Conservation (phyloP, 2,888 invertebrate species). For the Leptopilina syphax region DNA sequence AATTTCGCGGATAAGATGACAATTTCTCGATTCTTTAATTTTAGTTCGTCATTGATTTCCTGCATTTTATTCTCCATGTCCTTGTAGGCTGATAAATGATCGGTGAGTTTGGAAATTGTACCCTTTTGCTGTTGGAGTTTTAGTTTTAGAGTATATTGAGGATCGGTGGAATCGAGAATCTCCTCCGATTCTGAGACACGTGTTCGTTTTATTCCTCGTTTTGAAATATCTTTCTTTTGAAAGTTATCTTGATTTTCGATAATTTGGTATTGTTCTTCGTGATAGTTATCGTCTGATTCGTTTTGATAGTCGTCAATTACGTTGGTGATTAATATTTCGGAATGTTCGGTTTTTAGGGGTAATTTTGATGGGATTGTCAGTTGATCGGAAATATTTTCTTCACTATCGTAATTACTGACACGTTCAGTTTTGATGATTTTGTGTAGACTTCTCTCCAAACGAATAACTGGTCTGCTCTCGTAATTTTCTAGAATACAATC, state of each 20-base stretch:
- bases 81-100: constrained; percentile 65
- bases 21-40: constrained; percentile 58
- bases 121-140: constrained; percentile 66
- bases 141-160: constrained; percentile 51
- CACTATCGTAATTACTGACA: neutral
- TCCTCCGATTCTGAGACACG: neutral
- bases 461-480: constrained; percentile 58
- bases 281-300: neutral
- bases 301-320: neutral
- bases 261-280: neutral
- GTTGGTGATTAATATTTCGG: neutral
- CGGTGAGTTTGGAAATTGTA: constrained; percentile 65
- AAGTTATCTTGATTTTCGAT: neutral
- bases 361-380: neutral
- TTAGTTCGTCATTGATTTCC: constrained; percentile 53
- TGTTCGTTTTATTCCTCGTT: neutral
- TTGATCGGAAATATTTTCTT: neutral
- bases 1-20: constrained; percentile 53
- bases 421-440: constrained; percentile 36
- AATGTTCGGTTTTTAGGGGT: constrained; percentile 14
- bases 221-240: neutral
- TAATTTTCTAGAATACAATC: constrained; percentile 46
- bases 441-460: constrained; percentile 53
- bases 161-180: neutral
- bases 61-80: constrained; percentile 60